Conservation (phyloP, 1,140 invertebrate genomes). For the Anoplolepis gracilipes region DNA sequence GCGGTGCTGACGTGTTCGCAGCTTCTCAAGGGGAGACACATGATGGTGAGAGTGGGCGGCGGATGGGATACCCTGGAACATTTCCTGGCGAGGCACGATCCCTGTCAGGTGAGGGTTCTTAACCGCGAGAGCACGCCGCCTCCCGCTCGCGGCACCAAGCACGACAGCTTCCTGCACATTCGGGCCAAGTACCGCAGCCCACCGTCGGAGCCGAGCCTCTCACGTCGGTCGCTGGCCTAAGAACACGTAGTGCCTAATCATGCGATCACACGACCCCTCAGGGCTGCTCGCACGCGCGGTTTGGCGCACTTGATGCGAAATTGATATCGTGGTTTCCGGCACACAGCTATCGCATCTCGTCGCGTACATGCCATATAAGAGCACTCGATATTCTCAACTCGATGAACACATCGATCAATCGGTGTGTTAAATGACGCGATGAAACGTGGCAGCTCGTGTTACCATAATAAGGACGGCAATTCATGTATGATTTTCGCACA, state of each 20-base stretch:
- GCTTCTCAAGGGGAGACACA: conserved; percentile 94
- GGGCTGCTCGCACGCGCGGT: not conserved
- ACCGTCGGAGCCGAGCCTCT: conserved; percentile 83
- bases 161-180: conserved; percentile 89
- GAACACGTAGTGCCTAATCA: conserved; percentile 74
- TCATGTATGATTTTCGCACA: not conserved
- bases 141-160: conserved; percentile 78
- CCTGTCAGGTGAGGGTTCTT: conserved; percentile 92
- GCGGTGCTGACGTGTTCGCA: conserved; percentile 83
- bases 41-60: conserved; percentile 97
- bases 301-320: conserved; percentile 41
- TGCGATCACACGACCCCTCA: conserved; percentile 18
- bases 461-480: conserved; percentile 3
- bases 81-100: conserved; percentile 95
- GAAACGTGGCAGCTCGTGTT: conserved; percentile 28
- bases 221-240: conserved; percentile 78
- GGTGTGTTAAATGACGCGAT: not conserved
- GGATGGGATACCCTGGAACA: conserved; percentile 97
- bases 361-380: not conserved
- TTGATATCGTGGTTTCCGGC: not conserved
- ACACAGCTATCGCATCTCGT: conserved; percentile 14
- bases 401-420: not conserved
- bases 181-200: conserved; percentile 91
- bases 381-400: not conserved
- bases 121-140: conserved; percentile 84